Evolutionary conservation across 2,113 vertebrate species (phyloP), one percentile per base, ranked within the genome.

Genomic region (Siniperca knerii): DNA sequence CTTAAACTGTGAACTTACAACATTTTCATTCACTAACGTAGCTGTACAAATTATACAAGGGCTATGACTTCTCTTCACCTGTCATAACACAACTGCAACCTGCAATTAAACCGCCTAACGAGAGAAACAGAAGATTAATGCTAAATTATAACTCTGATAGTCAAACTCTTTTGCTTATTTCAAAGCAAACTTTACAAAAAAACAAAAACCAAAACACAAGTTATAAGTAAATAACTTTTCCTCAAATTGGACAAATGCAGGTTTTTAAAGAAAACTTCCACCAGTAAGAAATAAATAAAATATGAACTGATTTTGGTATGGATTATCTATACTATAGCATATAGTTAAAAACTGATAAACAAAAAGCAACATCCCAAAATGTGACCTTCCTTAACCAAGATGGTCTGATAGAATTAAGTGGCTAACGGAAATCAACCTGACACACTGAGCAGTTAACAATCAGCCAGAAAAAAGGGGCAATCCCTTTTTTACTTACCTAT

Each of bases 31-130:
- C 92, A 93, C 92, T 95, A 92, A 95, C 69, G 35, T 88, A 93
- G 86, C 94, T 95, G 93, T 95, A 96, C 94, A 95, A 93, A 93
- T 93, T 95, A 94, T 94, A 95, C 92, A 95, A 87, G 90, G 85
- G 82, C 90, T 89, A 90, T 85, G 89, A 88, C 90, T 86, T 92
- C 83, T 85, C 89, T 90, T 87, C 82, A 81, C 77, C 79, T 35
- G 83, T 91, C 88, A 83, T 89, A 93, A 90, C 85, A 55, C 89
- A 90, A 77, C 77, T 75, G n/a, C 88, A 82, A 89, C 90, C 88
- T 86, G 85, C 84, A 79, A 88, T 88, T 80, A 70, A 82, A 75
- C 79, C 65, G 84, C 88, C 74, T 68, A 67, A 90, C 15, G 23
- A 90, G 83, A 87, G 48, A 66, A 92, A 91, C 76, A 13, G 23